Conservation (phyloP, 2,888 invertebrate species). For the Amiota mariae region DNA sequence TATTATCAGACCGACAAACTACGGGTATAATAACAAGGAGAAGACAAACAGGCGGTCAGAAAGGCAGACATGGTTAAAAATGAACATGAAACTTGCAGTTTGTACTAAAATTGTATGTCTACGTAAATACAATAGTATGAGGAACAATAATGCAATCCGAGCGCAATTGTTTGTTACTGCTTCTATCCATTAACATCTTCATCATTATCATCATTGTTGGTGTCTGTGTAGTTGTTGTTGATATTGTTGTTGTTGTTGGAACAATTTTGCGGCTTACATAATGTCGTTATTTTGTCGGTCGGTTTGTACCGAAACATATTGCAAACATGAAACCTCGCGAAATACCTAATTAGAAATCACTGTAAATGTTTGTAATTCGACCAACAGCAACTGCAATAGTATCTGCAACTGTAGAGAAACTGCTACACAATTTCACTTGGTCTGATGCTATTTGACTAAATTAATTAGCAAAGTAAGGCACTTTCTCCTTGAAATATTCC, state of each 20-base stretch:
- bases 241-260: conserved; percentile 1
- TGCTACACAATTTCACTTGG: too few relatives aligned
- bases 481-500: too few relatives aligned
- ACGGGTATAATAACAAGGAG: not conserved
- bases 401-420: too few relatives aligned
- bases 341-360: conserved; percentile 3
- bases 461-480: too few relatives aligned
- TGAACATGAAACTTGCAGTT: not conserved
- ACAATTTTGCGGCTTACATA: not conserved
- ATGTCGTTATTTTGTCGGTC: not conserved
- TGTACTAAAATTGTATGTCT: too few relatives aligned
- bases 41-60: not conserved
- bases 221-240: not conserved
- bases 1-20: not conserved
- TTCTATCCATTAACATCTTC: not conserved
- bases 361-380: too few relatives aligned
- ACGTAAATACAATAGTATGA: not conserved
- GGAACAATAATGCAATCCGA: not conserved
- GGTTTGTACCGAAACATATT: not conserved
- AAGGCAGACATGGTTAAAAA: not conserved
- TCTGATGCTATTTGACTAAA: too few relatives aligned
- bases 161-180: not conserved
- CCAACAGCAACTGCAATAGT: too few relatives aligned
- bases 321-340: not conserved
- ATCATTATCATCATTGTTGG: not conserved